Conservation (phyloP, 2,888 invertebrate genomes). For the Gastrophysa polygoni region DNA sequence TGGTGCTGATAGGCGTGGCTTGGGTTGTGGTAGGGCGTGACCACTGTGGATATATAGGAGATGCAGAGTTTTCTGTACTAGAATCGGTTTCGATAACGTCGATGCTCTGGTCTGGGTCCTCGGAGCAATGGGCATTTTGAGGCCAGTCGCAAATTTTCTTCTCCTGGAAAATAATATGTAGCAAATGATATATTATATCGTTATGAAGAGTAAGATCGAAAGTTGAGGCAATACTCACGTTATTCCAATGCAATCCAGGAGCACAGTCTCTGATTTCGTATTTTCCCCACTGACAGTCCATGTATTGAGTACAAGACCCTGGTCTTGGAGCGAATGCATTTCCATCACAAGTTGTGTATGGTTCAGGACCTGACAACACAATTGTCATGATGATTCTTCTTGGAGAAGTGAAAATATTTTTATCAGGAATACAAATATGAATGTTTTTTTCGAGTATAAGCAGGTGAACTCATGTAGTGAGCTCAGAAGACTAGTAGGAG, state of each 20-base stretch:
- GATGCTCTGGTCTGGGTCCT: constrained; percentile 30
- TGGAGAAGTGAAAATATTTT: too few species aligned
- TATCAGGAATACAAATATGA: too few species aligned
- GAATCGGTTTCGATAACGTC: constrained; percentile 20
- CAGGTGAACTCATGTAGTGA: too few species aligned
- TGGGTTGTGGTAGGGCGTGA: constrained; percentile 37
- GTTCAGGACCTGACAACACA: constrained; percentile 40
- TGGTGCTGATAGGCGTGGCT: constrained; percentile 19
- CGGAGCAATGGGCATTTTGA: constrained; percentile 64
- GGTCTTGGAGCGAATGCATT: constrained; percentile 70
- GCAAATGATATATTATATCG: too few species aligned
- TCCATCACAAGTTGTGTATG: constrained; percentile 65
- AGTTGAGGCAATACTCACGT: background rate
- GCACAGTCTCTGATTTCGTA: constrained; percentile 74
- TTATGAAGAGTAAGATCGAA: background rate
- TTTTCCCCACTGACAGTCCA: constrained; percentile 80
- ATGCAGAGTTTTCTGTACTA: constrained; percentile 17
- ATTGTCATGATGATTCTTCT: background rate
- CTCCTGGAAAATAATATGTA: constrained; percentile 55
- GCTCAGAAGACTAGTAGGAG: too few species aligned
- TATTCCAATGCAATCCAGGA: constrained; percentile 75
- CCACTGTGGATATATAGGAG: constrained; percentile 32
- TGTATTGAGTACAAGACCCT: constrained; percentile 74
- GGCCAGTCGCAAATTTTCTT: constrained; percentile 78
- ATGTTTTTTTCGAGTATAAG: too few species aligned